Evolutionary conservation across 2,888 invertebrate species (phyloP).

Genomic region (Trichopoda pennipes): DNA sequence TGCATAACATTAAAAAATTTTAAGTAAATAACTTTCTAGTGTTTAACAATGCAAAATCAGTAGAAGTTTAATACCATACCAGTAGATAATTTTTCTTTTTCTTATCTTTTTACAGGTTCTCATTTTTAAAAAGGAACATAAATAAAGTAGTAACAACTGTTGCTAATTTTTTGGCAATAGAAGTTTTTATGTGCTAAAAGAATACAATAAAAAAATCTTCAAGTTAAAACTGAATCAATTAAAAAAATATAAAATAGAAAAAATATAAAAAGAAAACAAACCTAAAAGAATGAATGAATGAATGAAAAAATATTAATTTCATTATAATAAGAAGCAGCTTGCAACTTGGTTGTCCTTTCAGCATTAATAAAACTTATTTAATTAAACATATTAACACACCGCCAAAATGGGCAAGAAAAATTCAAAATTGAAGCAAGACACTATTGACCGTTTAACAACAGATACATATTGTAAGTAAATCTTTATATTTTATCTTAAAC

Average conservation of each 20-base stretch:
- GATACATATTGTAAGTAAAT: constrained; percentile 95
- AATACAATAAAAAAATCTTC: constrained; percentile 38
- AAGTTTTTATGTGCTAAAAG: constrained; percentile 3
- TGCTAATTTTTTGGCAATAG: neutral
- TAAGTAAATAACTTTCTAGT: too few species aligned
- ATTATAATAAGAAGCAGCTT: neutral
- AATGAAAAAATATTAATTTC: neutral
- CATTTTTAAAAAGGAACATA: constrained; percentile 6
- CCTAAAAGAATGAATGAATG: neutral
- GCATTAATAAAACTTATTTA: constrained; percentile 3
- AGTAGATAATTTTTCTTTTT: neutral
- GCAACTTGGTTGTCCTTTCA: neutral
- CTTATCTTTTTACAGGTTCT: constrained; percentile 56
- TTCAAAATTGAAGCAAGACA: constrained; percentile 97
- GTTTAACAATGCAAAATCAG: too few species aligned
- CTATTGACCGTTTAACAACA: constrained; percentile 93
- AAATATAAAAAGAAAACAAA: constrained; percentile 46
- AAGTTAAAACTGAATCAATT: constrained; percentile 52
- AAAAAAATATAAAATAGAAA: constrained; percentile 15
- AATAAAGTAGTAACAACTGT: constrained; percentile 27
- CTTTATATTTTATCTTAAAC: neutral
- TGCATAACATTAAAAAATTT: too few species aligned
- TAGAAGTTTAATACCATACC: neutral
- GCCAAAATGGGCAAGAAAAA: constrained; percentile 95
- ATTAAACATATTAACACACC: neutral